Percentiles rank a stretch among this genome's conserved stretches.
These are phyloP conservation scores for Echiichthys vipera DNA, from an alignment of 2,797 vertebrate genomes.

Conservation along the genomic window DNA sequence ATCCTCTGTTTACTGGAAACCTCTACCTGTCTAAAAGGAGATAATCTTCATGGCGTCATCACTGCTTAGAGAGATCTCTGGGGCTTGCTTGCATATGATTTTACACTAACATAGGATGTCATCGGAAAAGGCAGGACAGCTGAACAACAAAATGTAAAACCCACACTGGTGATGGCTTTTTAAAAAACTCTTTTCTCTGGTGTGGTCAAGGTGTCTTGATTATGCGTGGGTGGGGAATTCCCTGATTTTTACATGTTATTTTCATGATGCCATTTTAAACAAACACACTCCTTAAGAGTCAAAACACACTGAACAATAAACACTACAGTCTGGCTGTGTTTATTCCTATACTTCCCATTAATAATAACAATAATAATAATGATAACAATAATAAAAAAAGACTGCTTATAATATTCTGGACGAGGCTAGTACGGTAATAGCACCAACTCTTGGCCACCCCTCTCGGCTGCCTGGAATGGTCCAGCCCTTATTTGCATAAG, in stretches of 20 bases:
- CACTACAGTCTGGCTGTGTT: neutral
- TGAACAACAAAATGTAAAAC: neutral
- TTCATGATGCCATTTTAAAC: neutral
- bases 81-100: constrained; percentile 22
- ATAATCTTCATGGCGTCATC: constrained; percentile 61
- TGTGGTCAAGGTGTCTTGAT: constrained; percentile 43
- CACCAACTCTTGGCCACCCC: constrained; percentile 64
- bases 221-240: constrained; percentile 48
- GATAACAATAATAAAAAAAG: neutral
- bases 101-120: constrained; percentile 9
- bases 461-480: constrained; percentile 85
- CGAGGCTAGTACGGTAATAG: constrained; percentile 27
- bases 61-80: constrained; percentile 38
- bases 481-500: constrained; percentile 95
- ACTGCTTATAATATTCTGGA: neutral
- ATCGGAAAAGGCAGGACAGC: neutral
- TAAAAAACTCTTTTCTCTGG: constrained; percentile 8
- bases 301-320: neutral
- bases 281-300: neutral
- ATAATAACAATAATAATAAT: no score
- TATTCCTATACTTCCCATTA: neutral
- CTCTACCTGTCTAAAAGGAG: constrained; percentile 70
- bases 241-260: constrained; percentile 32
- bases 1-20: constrained; percentile 73
- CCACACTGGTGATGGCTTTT: neutral